These are phyloP conservation scores for Drosophila ochracea DNA, from an alignment of 2,888 invertebrate species.

Conservation along the genomic window DNA sequence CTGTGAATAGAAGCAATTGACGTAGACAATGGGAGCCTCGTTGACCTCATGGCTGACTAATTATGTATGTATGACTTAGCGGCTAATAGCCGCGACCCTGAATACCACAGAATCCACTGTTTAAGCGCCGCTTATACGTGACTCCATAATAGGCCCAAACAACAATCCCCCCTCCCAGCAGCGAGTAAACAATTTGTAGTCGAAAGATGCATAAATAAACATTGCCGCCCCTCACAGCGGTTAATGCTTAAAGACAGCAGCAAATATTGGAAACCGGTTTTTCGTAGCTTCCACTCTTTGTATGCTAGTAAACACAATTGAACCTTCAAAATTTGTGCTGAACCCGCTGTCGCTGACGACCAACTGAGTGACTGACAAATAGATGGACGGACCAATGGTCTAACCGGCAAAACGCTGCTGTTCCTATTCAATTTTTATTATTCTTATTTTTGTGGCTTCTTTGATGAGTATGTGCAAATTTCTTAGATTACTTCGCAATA, in stretches of 20 bases:
- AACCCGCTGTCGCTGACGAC: conserved; percentile 17
- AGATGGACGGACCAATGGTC: neutral
- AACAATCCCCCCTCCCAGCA: conserved; percentile 2
- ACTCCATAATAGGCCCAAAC: conserved; percentile 40
- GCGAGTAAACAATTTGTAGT: conserved; percentile 70
- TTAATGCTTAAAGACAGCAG: conserved; percentile 32
- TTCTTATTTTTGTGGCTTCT: conserved; percentile 15
- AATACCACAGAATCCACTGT: conserved; percentile 43
- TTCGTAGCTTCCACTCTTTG: conserved; percentile 48
- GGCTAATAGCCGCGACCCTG: conserved; percentile 58
- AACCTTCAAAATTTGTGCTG: conserved; percentile 45
- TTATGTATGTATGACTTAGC: conserved; percentile 49
- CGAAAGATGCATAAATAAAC: conserved; percentile 43
- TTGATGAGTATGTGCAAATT: conserved; percentile 23
- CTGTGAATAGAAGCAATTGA: conserved; percentile 51
- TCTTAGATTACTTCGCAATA: conserved; percentile 4
- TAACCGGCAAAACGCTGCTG: conserved; percentile 13
- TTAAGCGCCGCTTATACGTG: conserved; percentile 51
- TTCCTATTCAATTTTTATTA: conserved; percentile 22
- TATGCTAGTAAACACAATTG: conserved; percentile 47
- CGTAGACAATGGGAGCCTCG: conserved; percentile 24
- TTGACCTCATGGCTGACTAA: conserved; percentile 60
- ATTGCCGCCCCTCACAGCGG: conserved; percentile 54
- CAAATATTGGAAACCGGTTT: conserved; percentile 63
- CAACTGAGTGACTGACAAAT: neutral